Base-by-base conservation (phyloP, 1,140 invertebrate species). In the Carposina sasakii region DNA sequence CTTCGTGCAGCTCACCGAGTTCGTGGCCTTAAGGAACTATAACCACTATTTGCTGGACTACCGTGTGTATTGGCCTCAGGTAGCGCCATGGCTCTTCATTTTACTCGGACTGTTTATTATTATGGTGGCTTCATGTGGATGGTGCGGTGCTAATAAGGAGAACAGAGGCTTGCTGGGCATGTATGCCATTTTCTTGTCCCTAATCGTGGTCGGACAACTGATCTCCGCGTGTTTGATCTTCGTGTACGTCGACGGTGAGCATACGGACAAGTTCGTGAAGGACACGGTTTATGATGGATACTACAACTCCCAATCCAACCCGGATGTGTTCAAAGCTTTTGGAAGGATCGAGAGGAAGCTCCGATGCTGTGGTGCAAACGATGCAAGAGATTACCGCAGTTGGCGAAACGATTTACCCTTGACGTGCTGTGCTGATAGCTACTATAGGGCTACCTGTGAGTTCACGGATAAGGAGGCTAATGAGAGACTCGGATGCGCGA, bases 391-490 rank as follows among this genome's bases (percentile, higher is more conserved):
- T 50, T 84, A 84, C 60, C 70, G 75, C 24, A 77, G 75, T 33
- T 84, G 73, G 71, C 76, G 81, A 15, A 81, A 81, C 45, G 81
- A 84, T 34, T 47, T 84, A 12, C 81, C 81, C 1, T 39, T 81
- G 41, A 81, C 77, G 1, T 84, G 81, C 49, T 84, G 81, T 42
- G 42, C 54, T 43, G 76, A 81, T 33, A 78, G 76, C 34, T 78
- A 81, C 47, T 78, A 81, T 49, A 53, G 75, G 24, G 70, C 77
- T 0, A 71, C 69, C 5, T 84, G 81, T 23, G 81, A 84, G 17
- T 81, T 84, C 53, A 84, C 81, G 0, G 77, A 84, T 40, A 84
- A 84, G 46, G 81, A 84, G 56, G 81, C 81, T 0, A 84, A 84
- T 39, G 81, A 84, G 39, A 67, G 81, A 59, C 54, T 81, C 12